phyloP scores from a whole-genome alignment of 2,888 invertebrate genomes.

The Epinotia nisella region DNA sequence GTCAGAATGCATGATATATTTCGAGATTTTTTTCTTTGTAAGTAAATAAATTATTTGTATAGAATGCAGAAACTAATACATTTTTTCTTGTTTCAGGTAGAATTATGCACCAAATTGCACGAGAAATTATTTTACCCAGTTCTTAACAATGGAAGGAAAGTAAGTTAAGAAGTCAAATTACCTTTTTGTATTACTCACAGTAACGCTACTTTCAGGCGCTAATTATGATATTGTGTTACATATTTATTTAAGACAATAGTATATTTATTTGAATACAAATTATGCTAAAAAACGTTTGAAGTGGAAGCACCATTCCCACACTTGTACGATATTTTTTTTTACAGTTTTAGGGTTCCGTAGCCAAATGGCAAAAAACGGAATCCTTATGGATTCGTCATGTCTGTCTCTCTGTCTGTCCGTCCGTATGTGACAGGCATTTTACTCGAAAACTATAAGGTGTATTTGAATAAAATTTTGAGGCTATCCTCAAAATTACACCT shows the following conservation, averaged over 20 bases:
- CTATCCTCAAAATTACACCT: too few relatives aligned
- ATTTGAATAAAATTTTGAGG: too few relatives aligned
- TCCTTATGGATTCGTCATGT: too few relatives aligned
- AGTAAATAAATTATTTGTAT: not conserved
- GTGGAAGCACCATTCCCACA: not conserved
- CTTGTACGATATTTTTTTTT: too few relatives aligned
- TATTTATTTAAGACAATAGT: too few relatives aligned
- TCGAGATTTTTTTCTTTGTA: too few relatives aligned
- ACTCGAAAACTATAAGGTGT: too few relatives aligned
- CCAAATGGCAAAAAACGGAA: too few relatives aligned
- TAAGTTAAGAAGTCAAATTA: conserved; percentile 64
- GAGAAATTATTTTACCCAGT: conserved; percentile 75
- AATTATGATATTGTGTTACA: not conserved
- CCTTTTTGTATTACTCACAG: conserved; percentile 12
- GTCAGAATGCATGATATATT: too few relatives aligned
- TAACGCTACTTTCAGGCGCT: not conserved
- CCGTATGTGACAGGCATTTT: too few relatives aligned
- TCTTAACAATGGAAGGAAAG: conserved; percentile 69
- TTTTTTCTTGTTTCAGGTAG: conserved; percentile 84
- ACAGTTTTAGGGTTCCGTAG: too few relatives aligned
- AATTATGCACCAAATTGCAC: conserved; percentile 83
- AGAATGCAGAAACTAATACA: conserved; percentile 73
- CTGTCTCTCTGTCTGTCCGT: too few relatives aligned
- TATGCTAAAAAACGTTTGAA: not conserved
- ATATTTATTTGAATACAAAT: not conserved